Evolutionary conservation across 1,140 invertebrate genomes (phyloP).

Genomic region (Phenacoccus solenopsis): DNA sequence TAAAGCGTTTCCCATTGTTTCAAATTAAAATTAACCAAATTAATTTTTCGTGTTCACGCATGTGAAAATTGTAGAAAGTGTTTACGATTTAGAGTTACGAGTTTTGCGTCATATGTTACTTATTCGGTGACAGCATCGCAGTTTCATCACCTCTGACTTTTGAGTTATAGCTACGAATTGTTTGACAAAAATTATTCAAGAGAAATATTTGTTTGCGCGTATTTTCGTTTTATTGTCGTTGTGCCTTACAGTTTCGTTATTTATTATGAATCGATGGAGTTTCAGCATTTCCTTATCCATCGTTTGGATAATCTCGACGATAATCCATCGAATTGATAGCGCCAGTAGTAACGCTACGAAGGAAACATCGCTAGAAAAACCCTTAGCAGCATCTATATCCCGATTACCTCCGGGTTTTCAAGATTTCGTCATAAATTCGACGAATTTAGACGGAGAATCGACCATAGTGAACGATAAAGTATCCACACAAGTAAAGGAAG

Average conservation of each 20-base stretch:
- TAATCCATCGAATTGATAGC: no score
- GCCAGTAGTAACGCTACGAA: not conserved
- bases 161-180: no score
- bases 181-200: no score
- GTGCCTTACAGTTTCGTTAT: no score
- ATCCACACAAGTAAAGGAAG: not conserved
- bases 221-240: no score
- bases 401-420: not conserved
- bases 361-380: not conserved
- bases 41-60: slow-evolving; percentile 8
- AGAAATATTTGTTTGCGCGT: not conserved
- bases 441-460: not conserved
- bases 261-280: no score
- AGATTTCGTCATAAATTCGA: not conserved
- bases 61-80: slow-evolving; percentile 9
- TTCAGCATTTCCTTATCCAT: no score
- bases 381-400: not conserved
- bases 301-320: no score
- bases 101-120: not conserved
- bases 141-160: not conserved
- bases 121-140: not conserved
- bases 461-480: not conserved
- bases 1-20: slow-evolving; percentile 8
- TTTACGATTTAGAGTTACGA: not conserved
- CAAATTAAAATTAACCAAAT: slow-evolving; percentile 6